Base-by-base conservation (phyloP, 2,888 invertebrate species). In the Aporophyla nigra region DNA sequence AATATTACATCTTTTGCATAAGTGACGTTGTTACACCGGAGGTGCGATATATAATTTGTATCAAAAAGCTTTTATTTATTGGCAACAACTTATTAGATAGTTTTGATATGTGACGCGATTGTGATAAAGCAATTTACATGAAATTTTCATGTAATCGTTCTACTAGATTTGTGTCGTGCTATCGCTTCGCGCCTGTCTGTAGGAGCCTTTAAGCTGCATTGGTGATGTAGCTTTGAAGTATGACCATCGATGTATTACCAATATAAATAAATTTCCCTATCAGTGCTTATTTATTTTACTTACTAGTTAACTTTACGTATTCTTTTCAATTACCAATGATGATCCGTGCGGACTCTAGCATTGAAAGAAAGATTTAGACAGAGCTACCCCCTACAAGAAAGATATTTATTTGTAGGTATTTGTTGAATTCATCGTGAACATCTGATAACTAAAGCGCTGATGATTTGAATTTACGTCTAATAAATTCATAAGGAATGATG, bases 401-500 rank as follows among this genome's bases (percentile, higher is more conserved):
- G 24, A 7, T 58, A 27, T 27, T 24, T 59, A 19, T 19, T 27
- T 19, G 19, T 16, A 27, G 16, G 7, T 16, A 14, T 49, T 33
- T 14, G 12, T 51, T 21, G 51, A 66, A 33, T 59, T 9, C n/a
- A 24, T 58, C n/a, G 4, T 21, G 27, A 58, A 27, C 27, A 43
- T 21, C 3, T n/a, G 43, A 43, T 51, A 53, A 24, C 24, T 4
- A 19, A 33, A n/a, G 16, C 7, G 10, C 6, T 24, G 67, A 66
- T 43, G 58, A 5, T 53, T 59, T 68, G 7, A 53, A 43, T 59
- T 76, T 58, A 66, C 14, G 16, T 53, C 19, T 9, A 12, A 61
- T 43, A 43, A 14, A 76, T 53, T 77, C 69, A 68, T 12, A 53
- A 68, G 21, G 9, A 46, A 53, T 76, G 51, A 40, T 58, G 21